Conservation (phyloP, 2,113 vertebrate genomes). For the Loxodonta africana region DNA sequence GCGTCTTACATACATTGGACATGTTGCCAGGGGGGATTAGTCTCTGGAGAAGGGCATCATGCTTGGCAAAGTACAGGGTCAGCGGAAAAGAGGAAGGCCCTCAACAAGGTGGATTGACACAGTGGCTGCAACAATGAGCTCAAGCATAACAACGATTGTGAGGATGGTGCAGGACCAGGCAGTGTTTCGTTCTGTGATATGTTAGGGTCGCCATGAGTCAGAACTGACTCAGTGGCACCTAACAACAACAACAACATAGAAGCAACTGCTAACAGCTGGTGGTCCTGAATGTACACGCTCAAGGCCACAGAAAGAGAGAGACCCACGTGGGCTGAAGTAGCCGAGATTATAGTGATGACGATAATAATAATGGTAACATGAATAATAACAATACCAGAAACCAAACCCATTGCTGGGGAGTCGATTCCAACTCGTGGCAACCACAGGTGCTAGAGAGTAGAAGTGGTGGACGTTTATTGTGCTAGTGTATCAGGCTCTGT, state of each 20-base stretch:
- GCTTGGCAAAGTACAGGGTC: too few species aligned
- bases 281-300: fast-evolving
- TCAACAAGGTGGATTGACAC: too few species aligned
- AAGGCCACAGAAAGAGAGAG: fast-evolving
- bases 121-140: too few species aligned
- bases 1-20: too few species aligned
- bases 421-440: background rate
- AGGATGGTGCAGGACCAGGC: too few species aligned
- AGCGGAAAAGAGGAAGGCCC: too few species aligned
- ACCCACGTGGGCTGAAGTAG: fast-evolving
- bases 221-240: too few species aligned
- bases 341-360: fast-evolving
- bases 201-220: too few species aligned
- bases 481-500: fast-evolving
- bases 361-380: fast-evolving
- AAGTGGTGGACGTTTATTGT: background rate
- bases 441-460: background rate
- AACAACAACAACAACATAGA: background rate
- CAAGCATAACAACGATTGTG: too few species aligned
- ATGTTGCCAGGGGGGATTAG: too few species aligned
- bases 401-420: background rate
- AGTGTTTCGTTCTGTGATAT: too few species aligned
- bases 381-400: background rate
- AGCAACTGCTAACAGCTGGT: background rate
- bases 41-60: too few species aligned